Evolutionary conservation across 2,113 vertebrate species (phyloP), one percentile per base, ranked within the genome.

Genomic region (Anarhynchus alexandrinus): DNA sequence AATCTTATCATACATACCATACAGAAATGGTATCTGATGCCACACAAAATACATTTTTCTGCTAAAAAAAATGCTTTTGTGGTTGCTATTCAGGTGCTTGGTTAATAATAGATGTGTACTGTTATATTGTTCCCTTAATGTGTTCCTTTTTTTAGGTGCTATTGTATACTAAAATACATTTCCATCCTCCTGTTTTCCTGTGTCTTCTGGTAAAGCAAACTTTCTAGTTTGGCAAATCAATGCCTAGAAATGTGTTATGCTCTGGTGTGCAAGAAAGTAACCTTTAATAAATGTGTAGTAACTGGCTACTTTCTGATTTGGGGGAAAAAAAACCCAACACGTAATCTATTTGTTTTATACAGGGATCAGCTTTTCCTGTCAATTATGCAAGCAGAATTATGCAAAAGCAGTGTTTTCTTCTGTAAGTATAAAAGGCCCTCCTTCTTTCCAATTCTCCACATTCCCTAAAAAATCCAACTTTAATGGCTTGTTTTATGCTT

Each of bases 341-440:
- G 3, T 80, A 52, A 91, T 23, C 16, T 69, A 3, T 79, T 90
- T 93, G 43, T 93, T 94, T 96, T 85, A 61, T 57, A 72, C 88
- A 98, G 98, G 94, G 64, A 30, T 86, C 96, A 51, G 67, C 82
- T 95, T 96, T 96, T 91, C 86, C 94, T 92, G 5, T 94, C 84
- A 91, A 9, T 84, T 90, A 86, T 84, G 92, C 84, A 79, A 95
- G 80, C 65, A 95, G 64, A 86, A 59, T 90, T 76, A 45, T 36
- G 42, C 61, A 85, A 65, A 96, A 93, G 65, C 95, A 92, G 15
- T 40, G 66, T 74, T 96, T 96, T 82, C 79, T 97, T 71, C 93
- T 4, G 98, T 98, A 93, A 98, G 98, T 98, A 96, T 91, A 43
- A 64, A 62, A 66, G 54, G 15, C 18, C 19, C 61, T 93, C 47